Percentiles rank a stretch among this genome's conserved stretches.
These are phyloP conservation scores for Halcyon leucocephala DNA, from an alignment of 2,797 vertebrate species.

Conservation along the genomic window DNA sequence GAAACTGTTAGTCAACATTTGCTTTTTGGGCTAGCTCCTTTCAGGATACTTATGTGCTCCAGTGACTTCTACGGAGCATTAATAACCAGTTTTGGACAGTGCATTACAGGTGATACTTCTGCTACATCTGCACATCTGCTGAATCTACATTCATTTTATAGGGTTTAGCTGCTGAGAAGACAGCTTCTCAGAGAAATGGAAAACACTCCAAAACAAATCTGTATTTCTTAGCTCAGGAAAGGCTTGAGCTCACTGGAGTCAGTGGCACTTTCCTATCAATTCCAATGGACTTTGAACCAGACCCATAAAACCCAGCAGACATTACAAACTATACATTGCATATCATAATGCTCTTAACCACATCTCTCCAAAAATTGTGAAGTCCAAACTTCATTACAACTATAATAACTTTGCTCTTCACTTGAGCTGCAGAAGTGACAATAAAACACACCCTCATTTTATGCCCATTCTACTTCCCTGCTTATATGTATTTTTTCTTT, in stretches of 20 bases:
- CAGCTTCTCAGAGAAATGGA: not conserved
- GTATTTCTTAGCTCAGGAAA: not conserved
- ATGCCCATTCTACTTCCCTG: not conserved
- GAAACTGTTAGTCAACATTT: conserved; percentile 20
- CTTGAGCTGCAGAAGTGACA: not conserved
- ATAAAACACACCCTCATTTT: not conserved
- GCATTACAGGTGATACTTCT: not conserved
- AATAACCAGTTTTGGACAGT: not conserved
- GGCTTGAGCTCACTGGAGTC: not conserved
- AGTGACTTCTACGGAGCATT: not conserved
- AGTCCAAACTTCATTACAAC: not conserved
- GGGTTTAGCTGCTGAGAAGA: not conserved
- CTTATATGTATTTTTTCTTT: not conserved
- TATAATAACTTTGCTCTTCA: not conserved
- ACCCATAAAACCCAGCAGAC: not conserved
- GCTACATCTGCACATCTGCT: not conserved
- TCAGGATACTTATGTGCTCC: not conserved
- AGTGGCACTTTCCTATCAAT: not conserved
- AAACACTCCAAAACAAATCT: not conserved
- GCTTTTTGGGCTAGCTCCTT: not conserved
- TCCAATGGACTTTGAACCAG: not conserved
- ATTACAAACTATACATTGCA: not conserved
- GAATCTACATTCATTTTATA: not conserved
- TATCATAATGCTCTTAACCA: not conserved
- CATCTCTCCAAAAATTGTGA: not conserved